Base-by-base conservation (phyloP, 2,113 vertebrate genomes). In the Phaethornis superciliosus region DNA sequence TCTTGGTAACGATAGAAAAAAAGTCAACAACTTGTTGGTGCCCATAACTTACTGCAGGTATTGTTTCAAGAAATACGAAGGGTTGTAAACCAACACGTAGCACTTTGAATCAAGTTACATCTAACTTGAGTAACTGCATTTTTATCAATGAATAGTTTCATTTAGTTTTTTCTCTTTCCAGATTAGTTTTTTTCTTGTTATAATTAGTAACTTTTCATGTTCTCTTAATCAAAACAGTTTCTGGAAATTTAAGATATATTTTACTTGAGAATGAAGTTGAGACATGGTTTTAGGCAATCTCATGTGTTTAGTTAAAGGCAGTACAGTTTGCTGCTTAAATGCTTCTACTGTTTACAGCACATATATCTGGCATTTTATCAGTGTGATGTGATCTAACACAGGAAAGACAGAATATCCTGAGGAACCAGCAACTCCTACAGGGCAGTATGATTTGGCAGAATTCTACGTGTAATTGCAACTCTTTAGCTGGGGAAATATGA, bases 61-160 rank as follows among this genome's bases (percentile, higher is more conserved):
- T 81, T 74, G 1, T 83, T 94, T 93, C 54, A 78, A 81, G 52
- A 68, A 88, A 37, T 10, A 22, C 16, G 47, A 59, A 23, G 55
- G 22, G 47, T 46, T 85, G 56, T 82, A 82, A 90, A 17, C 35
- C 44, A 35, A 62, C 19, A 11, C 17, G 70, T 89, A 75, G 13
- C 23, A 71, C 37, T 93, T 94, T n/a, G 22, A 63, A 85, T 92
- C 81, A 94, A 70, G 49, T 91, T 89, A 12, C 56, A 60, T 71
- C 52, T 64, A 90, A 63, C 28, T 58, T 9, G 15, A 91, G 7
- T 71, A 83, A 63, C 8, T 68, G 9, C 0, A 0, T 80, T 94
- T 95, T 93, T 86, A 56, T 81, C 49, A 75, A 11, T 83, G 42
- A 88, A 88, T 74, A 17, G 5, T 6, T 85, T 74, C 13, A 58